Evolutionary conservation across 2,888 invertebrate species (phyloP).

Genomic region (Conistra vaccinii): DNA sequence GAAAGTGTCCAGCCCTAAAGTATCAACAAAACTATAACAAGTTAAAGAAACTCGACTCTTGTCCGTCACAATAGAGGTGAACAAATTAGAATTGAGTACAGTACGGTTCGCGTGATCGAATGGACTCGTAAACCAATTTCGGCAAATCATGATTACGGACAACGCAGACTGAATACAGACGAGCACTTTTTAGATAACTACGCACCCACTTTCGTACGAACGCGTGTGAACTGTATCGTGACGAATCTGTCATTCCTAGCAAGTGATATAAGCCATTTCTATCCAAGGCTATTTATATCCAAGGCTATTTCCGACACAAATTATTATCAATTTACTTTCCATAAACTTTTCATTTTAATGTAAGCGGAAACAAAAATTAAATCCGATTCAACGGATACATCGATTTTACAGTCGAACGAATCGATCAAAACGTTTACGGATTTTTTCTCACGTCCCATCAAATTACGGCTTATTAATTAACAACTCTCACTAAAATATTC

Average conservation of each 20-base stretch:
- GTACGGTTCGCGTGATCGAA: conserved; percentile 75
- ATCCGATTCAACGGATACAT: conserved; percentile 49
- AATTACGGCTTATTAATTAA: conserved; percentile 57
- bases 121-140: conserved; percentile 78
- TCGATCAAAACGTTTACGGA: conserved; percentile 47
- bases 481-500: conserved; percentile 53
- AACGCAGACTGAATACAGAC: conserved; percentile 71
- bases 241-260: conserved; percentile 43
- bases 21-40: conserved; percentile 37
- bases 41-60: conserved; percentile 48
- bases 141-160: conserved; percentile 74
- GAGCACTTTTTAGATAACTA: conserved; percentile 71
- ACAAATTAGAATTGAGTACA: conserved; percentile 60
- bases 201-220: conserved; percentile 73
- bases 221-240: conserved; percentile 70
- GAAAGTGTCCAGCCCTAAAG: conserved; percentile 66
- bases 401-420: conserved; percentile 54
- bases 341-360: conserved; percentile 48
- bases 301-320: conserved; percentile 33
- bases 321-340: conserved; percentile 54
- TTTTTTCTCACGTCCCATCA: conserved; percentile 51
- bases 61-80: conserved; percentile 55
- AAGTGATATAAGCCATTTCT: conserved; percentile 38
- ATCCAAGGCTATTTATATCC: conserved; percentile 10
- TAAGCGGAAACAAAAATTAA: conserved; percentile 51